Evolutionary conservation across 1,140 invertebrate species (phyloP), one percentile per base, ranked within the genome.

Genomic region (Pseudomyrmex dendroicus): DNA sequence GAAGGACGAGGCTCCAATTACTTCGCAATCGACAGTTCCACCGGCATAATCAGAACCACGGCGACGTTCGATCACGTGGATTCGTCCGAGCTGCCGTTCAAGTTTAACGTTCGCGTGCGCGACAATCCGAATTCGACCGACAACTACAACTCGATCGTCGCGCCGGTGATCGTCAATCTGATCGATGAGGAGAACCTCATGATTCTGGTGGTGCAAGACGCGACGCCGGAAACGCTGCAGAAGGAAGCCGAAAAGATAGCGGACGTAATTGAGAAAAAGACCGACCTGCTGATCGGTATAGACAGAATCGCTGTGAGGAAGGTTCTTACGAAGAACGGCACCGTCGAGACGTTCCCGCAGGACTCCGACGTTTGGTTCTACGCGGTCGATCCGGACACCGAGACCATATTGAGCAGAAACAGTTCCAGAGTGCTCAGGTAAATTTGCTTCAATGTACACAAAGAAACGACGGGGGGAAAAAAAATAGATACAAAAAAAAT

Each of bases 281-380:
- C 96, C 0, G 96, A 96, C 0, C 90, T 98, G 7, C 94, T 98
- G 2, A 96, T 97, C 9, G 97, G 97, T 0, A 95, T 98, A 52
- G 97, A 98, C 88, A 97, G 96, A 84, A 95, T 98, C 15, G 96
- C 96, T 2, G 95, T 96, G 5, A 95, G 96, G 59, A 96, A 97
- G 86, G 96, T 95, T 77, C 92, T 96, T 17, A 95, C 95, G 35
- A 95, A 96, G 77, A 98, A 98, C 91, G 96, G 96, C 5, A 97
- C 96, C 0, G 91, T 98, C 5, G 96, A 97, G 86, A 95, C 95
- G 17, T 97, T 97, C 91, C 94, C 95, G 0, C 94, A 95, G n/a
- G 97, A 96, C 8, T 98, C 97, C 0, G 97, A 98, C 89, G 95
- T 98, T 2, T 98, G 97, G 97, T 97, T 98, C 91, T 98, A 98